phyloP scores from a whole-genome alignment of 1,140 invertebrate genomes.

The Platorchestia sp. region DNA sequence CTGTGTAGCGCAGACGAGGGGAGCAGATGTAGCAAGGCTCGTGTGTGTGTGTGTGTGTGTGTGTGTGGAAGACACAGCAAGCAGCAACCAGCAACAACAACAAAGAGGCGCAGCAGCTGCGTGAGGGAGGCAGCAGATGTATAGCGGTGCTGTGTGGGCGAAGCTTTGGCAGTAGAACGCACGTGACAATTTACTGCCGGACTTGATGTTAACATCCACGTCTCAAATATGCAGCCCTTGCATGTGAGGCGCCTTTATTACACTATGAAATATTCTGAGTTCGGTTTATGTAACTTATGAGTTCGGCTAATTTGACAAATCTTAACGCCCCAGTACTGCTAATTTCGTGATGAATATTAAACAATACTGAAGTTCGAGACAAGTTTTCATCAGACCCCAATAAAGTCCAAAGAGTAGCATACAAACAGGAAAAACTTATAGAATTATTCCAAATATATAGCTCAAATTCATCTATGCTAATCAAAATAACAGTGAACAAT shows the following conservation, averaged over 20 bases:
- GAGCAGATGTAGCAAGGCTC: conserved; percentile 1
- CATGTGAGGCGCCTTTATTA: background rate
- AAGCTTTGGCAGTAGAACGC: background rate
- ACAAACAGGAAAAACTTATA: no score
- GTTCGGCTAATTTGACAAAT: background rate
- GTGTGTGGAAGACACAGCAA: background rate
- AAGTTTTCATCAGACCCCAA: no score
- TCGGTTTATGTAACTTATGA: background rate
- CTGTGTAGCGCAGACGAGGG: conserved; percentile 26
- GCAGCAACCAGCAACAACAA: conserved; percentile 18
- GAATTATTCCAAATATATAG: no score
- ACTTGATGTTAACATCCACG: background rate
- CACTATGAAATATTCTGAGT: background rate
- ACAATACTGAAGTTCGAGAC: no score
- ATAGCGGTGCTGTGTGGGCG: background rate
- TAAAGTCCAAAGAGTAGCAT: no score
- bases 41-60: background rate
- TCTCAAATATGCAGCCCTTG: background rate
- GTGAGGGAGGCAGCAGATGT: background rate
- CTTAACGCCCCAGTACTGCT: background rate
- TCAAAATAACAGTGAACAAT: no score
- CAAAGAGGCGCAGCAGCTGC: conserved; percentile 33
- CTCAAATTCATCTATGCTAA: no score
- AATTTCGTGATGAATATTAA: background rate
- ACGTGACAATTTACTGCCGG: background rate